phyloP scores from a whole-genome alignment of 2,888 invertebrate species.

The Tachina lurida region DNA sequence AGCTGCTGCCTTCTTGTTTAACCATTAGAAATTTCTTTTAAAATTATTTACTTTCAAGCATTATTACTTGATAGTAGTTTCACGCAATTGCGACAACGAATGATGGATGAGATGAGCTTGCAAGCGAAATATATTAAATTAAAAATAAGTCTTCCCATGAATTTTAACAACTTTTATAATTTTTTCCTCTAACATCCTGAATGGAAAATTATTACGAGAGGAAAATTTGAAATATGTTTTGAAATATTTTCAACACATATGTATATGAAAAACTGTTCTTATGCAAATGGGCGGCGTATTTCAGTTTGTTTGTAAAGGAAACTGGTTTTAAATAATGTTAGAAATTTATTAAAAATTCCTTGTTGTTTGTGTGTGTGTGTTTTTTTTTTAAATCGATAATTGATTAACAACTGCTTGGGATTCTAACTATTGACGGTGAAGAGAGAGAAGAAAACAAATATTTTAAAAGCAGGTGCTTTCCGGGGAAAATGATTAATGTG shows the following conservation, averaged over 20 bases:
- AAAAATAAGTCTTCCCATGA: conserved; percentile 45
- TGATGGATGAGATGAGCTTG: conserved; percentile 49
- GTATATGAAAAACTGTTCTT: not conserved
- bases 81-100: conserved; percentile 2
- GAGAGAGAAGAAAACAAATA: not conserved
- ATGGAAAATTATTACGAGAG: conserved; percentile 17
- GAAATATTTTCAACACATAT: not conserved
- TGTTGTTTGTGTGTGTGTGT: not conserved
- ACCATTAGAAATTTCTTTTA: conserved; percentile 14
- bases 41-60: conserved; percentile 25
- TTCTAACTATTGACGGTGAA: conserved; percentile 48
- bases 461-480: conserved; percentile 42
- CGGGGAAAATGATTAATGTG: conserved; percentile 44
- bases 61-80: not conserved
- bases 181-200: not conserved
- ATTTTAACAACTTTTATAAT: conserved; percentile 19
- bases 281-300: not conserved
- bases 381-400: conserved; percentile 35
- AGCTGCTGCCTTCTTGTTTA: too few relatives aligned
- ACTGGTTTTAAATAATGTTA: conserved; percentile 56
- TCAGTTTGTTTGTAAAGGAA: not conserved
- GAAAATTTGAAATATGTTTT: conserved; percentile 21
- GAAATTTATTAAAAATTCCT: conserved; percentile 46
- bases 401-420: conserved; percentile 64
- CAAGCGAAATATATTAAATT: not conserved